Evolutionary conservation across 2,888 invertebrate species (phyloP).

Genomic region (Acleris sparsana): DNA sequence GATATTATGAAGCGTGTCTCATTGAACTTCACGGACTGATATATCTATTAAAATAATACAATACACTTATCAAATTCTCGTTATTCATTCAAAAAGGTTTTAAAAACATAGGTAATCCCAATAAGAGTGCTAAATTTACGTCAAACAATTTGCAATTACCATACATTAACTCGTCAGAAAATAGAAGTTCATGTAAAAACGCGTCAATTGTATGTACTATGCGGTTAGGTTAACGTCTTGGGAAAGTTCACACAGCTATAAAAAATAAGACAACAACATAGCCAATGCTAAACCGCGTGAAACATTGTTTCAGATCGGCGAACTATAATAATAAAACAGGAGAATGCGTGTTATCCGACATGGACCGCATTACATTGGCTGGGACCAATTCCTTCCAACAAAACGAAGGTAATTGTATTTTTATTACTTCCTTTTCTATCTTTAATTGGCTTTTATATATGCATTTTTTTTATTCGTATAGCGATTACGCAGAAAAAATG

Average conservation of each 20-base stretch:
- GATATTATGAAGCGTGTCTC: constrained; percentile 2
- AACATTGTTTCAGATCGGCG: constrained; percentile 89
- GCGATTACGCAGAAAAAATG: too few species aligned
- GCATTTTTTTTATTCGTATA: not conserved
- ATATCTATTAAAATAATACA: too few species aligned
- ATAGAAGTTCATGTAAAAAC: constrained; percentile 46
- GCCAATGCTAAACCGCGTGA: constrained; percentile 61
- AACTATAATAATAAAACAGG: constrained; percentile 94
- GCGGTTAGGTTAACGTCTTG: constrained; percentile 53
- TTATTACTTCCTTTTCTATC: constrained; percentile 40
- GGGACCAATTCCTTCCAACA: constrained; percentile 91
- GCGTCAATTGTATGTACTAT: constrained; percentile 44
- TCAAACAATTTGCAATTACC: constrained; percentile 13
- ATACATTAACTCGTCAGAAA: constrained; percentile 20
- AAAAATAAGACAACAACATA: constrained; percentile 55
- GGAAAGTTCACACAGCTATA: constrained; percentile 73
- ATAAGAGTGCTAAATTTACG: not conserved
- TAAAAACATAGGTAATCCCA: not conserved
- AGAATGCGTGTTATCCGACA: constrained; percentile 93
- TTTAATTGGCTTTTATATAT: constrained; percentile 6
- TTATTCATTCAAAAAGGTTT: not conserved
- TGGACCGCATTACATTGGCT: constrained; percentile 95
- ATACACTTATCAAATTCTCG: too few species aligned
- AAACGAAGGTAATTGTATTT: constrained; percentile 79
- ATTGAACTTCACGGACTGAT: not conserved